Evolutionary conservation across 2,113 vertebrate species (phyloP).

Genomic region (Crotalus viridis): DNA sequence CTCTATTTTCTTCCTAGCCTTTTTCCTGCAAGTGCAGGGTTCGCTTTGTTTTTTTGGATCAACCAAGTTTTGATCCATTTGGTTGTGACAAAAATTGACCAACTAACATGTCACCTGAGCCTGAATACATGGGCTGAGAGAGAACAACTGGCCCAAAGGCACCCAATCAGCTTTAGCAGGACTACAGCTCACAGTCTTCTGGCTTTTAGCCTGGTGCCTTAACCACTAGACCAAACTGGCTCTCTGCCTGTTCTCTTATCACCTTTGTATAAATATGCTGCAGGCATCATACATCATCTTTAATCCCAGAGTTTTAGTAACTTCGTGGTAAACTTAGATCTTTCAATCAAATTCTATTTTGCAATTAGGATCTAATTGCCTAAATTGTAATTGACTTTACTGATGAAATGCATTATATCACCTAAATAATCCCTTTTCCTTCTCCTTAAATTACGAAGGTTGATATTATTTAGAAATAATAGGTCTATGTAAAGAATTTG

Average conservation of each 20-base stretch:
- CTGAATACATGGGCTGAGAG: background rate
- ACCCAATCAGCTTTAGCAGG: background rate
- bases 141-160: background rate
- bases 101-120: background rate
- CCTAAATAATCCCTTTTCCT: background rate
- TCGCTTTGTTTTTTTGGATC: background rate
- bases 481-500: background rate
- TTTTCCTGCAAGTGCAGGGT: background rate
- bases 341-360: background rate
- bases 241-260: background rate
- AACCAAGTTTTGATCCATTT: background rate
- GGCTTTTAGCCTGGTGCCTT: background rate
- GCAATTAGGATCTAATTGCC: background rate
- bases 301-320: background rate
- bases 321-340: background rate
- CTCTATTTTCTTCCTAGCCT: background rate
- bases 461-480: background rate
- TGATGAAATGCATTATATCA: background rate
- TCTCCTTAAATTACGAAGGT: background rate
- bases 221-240: background rate
- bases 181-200: background rate
- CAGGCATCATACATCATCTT: background rate
- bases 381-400: background rate
- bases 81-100: background rate
- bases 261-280: background rate